phyloP scores from a whole-genome alignment of 1,140 invertebrate genomes.

The Vollenhovia emeryi region DNA sequence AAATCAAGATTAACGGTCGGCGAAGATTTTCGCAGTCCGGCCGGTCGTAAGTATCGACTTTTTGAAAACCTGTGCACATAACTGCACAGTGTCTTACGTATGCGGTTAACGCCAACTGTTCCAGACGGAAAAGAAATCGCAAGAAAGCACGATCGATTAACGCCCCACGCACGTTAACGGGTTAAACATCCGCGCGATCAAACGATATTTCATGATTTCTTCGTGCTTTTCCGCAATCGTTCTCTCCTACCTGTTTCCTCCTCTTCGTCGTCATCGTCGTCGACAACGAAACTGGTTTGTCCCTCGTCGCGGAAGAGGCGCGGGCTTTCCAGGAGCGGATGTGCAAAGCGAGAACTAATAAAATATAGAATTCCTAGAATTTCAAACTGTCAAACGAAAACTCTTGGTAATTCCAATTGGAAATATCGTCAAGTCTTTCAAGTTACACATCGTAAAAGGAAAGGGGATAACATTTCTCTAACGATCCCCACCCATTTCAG shows the following conservation, averaged over 20 bases:
- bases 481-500: not conserved
- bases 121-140: constrained; percentile 2
- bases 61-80: constrained; percentile 22
- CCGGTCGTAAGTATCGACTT: constrained; percentile 27
- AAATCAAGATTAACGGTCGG: constrained; percentile 64
- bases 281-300: constrained; percentile 53
- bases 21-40: constrained; percentile 56
- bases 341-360: not conserved
- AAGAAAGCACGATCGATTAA: constrained; percentile 38
- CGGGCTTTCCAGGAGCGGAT: constrained; percentile 38
- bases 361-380: not conserved
- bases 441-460: not conserved
- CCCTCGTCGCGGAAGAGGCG: constrained; percentile 45
- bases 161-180: constrained; percentile 28
- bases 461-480: not conserved
- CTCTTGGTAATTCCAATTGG: not conserved
- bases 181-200: constrained; percentile 36
- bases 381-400: not conserved
- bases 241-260: not conserved
- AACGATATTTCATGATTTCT: constrained; percentile 51
- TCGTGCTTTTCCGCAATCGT: constrained; percentile 49
- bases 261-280: constrained; percentile 15
- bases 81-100: not conserved
- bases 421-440: not conserved
- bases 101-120: not conserved